Evolutionary conservation across 2,797 vertebrate species (phyloP).

Genomic region (Apogon talboti): DNA sequence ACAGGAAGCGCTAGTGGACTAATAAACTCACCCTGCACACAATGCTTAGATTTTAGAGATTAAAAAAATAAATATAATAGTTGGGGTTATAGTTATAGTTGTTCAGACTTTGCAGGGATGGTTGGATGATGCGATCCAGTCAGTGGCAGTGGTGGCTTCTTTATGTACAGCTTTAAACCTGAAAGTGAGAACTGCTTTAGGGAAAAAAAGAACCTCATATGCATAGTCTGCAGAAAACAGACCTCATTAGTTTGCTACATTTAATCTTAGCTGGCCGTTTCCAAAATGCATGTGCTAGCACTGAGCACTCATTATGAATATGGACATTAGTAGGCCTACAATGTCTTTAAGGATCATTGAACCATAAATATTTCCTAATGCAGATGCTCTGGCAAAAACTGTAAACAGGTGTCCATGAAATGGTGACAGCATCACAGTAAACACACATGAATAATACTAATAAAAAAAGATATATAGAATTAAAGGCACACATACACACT

Average conservation of each 20-base stretch:
- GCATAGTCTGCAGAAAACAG: constrained; percentile 66
- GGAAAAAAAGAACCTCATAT: constrained; percentile 29
- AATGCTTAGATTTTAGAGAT: not conserved
- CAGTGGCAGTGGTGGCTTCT: not conserved
- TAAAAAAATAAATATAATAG: no score
- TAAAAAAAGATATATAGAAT: no score
- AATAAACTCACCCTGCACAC: constrained; percentile 7
- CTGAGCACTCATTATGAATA: constrained; percentile 46
- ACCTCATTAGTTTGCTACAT: constrained; percentile 54
- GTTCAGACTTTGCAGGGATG: not conserved
- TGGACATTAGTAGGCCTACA: constrained; percentile 29
- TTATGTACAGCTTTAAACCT: constrained; percentile 23
- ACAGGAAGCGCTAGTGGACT: not conserved
- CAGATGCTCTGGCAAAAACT: constrained; percentile 23
- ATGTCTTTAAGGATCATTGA: constrained; percentile 25
- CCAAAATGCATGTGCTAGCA: constrained; percentile 38
- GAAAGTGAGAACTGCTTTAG: constrained; percentile 22
- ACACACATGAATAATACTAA: not conserved
- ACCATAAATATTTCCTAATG: constrained; percentile 29
- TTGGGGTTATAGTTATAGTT: no score
- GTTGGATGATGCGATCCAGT: constrained; percentile 23
- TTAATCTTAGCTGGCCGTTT: constrained; percentile 51
- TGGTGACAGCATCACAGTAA: not conserved
- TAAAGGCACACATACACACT: no score
- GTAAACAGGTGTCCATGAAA: constrained; percentile 29